These are phyloP conservation scores for Synaphobranchus kaupii DNA, from an alignment of 2,797 vertebrate species.

Conservation along the genomic window DNA sequence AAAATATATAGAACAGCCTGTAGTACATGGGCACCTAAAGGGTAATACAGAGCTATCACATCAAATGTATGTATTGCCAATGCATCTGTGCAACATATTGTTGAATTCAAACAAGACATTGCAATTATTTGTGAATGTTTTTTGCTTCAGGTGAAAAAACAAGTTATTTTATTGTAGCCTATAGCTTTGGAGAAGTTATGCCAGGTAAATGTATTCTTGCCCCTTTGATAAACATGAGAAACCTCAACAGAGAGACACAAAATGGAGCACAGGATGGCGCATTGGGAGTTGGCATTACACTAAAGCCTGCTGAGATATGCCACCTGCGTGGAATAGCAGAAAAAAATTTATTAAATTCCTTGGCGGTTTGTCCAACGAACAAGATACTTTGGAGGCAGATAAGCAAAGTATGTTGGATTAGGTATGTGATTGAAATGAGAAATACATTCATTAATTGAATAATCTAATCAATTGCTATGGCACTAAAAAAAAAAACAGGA, in stretches of 20 bases:
- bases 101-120: not conserved
- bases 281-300: not conserved
- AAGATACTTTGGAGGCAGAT: conserved; percentile 34
- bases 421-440: conserved; percentile 41
- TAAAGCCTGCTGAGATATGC: not conserved
- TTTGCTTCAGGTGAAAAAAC: not conserved
- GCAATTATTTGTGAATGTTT: not conserved
- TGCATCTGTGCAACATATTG: not conserved
- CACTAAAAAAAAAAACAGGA: conserved; percentile 34
- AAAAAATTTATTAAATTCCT: conserved; percentile 17
- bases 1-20: not conserved
- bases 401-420: conserved; percentile 37
- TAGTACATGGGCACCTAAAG: not conserved
- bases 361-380: conserved; percentile 31
- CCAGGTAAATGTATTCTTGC: not conserved
- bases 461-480: conserved; percentile 45
- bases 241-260: not conserved
- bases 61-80: not conserved
- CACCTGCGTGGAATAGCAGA: not conserved
- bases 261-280: not conserved
- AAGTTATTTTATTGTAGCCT: not conserved
- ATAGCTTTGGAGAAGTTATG: not conserved
- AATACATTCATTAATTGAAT: conserved; percentile 50
- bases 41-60: not conserved
- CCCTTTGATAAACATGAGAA: not conserved